Evolutionary conservation across 1,140 invertebrate genomes (phyloP).

Genomic region (Linepithema humile): DNA sequence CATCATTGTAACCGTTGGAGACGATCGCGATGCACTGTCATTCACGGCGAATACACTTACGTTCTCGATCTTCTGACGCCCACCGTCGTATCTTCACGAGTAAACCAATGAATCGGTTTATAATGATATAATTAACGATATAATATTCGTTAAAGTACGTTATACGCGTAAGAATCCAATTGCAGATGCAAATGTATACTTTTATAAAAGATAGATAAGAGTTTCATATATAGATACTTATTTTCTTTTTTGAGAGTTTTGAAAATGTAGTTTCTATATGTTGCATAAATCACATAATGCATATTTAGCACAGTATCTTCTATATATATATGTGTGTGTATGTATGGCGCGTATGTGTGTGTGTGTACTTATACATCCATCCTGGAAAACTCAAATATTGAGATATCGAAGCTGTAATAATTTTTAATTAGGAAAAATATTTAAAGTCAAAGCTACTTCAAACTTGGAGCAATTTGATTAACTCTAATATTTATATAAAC

Average conservation of each 20-base stretch:
- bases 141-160: conserved; percentile 46
- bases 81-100: background rate
- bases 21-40: background rate
- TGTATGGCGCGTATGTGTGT: too few species aligned
- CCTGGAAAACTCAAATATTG: too few species aligned
- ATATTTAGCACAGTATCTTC: background rate
- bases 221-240: background rate
- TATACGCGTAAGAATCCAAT: conserved; percentile 20
- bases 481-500: too few species aligned
- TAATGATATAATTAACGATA: too few species aligned
- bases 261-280: background rate
- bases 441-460: too few species aligned
- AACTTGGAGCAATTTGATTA: too few species aligned
- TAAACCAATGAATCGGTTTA: background rate
- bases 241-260: background rate
- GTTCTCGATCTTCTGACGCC: conserved; percentile 9
- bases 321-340: too few species aligned
- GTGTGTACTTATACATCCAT: too few species aligned
- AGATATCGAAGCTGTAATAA: too few species aligned
- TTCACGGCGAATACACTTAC: conserved; percentile 7
- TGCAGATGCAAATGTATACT: background rate
- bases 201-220: background rate
- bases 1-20: background rate
- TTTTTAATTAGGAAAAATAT: too few species aligned
- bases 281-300: background rate